Evolutionary conservation across 2,113 vertebrate species (phyloP).

Genomic region (Rhipidura dahli): DNA sequence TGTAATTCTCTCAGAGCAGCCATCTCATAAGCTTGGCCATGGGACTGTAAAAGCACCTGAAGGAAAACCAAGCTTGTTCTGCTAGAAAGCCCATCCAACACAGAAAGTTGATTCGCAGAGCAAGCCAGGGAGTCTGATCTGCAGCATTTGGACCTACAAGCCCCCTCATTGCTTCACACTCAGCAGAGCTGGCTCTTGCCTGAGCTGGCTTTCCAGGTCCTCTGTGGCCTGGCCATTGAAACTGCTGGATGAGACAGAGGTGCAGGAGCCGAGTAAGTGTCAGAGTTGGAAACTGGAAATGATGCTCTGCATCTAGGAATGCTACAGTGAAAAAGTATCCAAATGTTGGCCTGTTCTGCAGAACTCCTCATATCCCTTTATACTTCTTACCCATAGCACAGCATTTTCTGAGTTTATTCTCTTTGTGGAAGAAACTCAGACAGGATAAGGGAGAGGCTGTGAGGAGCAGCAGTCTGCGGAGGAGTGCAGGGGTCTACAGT

Average conservation of each 20-base stretch:
- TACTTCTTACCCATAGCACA: not conserved
- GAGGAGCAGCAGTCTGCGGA: not conserved
- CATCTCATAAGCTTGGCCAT: not conserved
- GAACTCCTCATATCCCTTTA: not conserved
- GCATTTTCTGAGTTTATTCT: not conserved
- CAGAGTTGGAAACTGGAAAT: not conserved
- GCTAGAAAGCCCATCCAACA: not conserved
- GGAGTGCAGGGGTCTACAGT: not conserved
- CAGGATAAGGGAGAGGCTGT: accelerated
- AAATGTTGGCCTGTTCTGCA: not conserved
- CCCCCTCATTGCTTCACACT: not conserved
- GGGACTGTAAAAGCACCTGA: not conserved
- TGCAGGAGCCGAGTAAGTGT: not conserved
- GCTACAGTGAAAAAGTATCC: not conserved
- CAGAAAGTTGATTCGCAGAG: not conserved
- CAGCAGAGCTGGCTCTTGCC: not conserved
- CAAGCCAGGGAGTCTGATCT: not conserved
- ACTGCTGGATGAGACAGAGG: not conserved
- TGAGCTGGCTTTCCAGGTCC: not conserved
- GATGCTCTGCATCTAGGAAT: not conserved
- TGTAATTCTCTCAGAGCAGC: not conserved
- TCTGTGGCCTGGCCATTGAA: not conserved
- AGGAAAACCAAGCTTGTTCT: not conserved
- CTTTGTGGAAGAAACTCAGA: not conserved
- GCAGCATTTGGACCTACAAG: not conserved